Base-by-base conservation (phyloP, 2,888 invertebrate species). In the Sphaerophoria taeniata region DNA sequence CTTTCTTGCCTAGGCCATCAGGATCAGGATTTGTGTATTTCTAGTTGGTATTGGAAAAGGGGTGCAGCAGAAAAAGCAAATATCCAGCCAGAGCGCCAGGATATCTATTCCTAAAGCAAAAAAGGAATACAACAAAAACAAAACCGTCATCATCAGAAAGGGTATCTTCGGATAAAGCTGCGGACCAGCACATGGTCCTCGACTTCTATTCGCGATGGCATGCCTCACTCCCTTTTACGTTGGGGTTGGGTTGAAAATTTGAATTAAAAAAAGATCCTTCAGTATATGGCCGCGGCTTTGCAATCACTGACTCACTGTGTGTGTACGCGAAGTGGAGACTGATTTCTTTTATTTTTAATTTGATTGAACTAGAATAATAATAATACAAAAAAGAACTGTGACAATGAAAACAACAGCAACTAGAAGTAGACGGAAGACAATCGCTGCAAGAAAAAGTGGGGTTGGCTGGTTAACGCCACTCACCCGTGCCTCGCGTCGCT, bases 321-420 rank as follows among this genome's bases (percentile, higher is more conserved):
- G 83, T 82, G 75, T 24, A 24, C 75, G 79, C 83, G 83, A 79
- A 75, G 72, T 79, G 75, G 78, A 87, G 83, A 87, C 83, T 79
- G 83, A 79, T 84, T 87, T 84, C 82, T 82, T 87, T 87, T 87
- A 75, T 79, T 87, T 87, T 79, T 87, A 87, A 87, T 87, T 83
- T 90, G 89, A 90, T 90, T 90, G 89, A 89, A 90, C 89, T 70
- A 81, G 76, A 85, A 74, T 81, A 84, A 84, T 69, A 72, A 76
- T 72, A 80, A 14, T 33, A 63, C 33, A 49, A 69, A 69, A 76
- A 76, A 85, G 58, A 77, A 55, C 75, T 65, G 58, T 72, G 84
- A 84, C 80, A 85, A 85, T 81, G 77, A 77, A 77, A 81, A 85
- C 80, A 84, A 80, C 76, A 73, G 47, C 75, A 71, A 71, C 85